These are phyloP conservation scores for Glossophaga mutica DNA, from an alignment of 2,797 vertebrate genomes.

Conservation along the genomic window DNA sequence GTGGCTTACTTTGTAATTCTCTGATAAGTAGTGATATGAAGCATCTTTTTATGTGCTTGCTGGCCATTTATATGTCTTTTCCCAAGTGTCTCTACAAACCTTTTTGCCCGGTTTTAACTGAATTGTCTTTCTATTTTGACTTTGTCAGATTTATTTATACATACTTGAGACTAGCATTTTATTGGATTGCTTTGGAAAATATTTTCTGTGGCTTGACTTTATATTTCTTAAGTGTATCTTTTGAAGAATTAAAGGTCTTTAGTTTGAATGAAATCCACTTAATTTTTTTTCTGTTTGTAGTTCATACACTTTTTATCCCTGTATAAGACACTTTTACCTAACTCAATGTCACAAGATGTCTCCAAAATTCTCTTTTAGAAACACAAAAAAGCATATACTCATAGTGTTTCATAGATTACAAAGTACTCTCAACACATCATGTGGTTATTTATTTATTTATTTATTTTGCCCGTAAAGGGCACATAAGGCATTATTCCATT, in stretches of 20 bases:
- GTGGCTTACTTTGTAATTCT: too few relatives aligned
- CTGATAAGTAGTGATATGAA: too few relatives aligned
- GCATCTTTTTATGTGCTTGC: not conserved
- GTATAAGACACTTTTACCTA: not conserved
- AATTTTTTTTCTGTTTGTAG: not conserved
- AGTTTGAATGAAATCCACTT: too few relatives aligned
- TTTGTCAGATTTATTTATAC: not conserved
- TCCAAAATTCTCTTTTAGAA: not conserved
- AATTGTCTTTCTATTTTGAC: not conserved
- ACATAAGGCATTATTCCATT: not conserved
- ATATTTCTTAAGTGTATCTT: not conserved
- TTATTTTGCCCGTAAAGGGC: not conserved
- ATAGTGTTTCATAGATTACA: not conserved
- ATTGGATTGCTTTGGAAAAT: not conserved
- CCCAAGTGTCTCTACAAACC: not conserved
- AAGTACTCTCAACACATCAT: not conserved
- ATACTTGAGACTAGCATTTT: not conserved
- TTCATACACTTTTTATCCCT: not conserved
- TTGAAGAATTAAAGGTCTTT: not conserved
- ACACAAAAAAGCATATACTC: not conserved
- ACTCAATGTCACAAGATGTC: not conserved
- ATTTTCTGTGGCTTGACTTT: not conserved
- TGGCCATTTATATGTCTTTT: not conserved
- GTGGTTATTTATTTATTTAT: not conserved
- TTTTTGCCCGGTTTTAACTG: not conserved